Evolutionary conservation across 53 echinoderm and acorn worm species (phyloP).

Genomic region (Holothuria leucospilota): DNA sequence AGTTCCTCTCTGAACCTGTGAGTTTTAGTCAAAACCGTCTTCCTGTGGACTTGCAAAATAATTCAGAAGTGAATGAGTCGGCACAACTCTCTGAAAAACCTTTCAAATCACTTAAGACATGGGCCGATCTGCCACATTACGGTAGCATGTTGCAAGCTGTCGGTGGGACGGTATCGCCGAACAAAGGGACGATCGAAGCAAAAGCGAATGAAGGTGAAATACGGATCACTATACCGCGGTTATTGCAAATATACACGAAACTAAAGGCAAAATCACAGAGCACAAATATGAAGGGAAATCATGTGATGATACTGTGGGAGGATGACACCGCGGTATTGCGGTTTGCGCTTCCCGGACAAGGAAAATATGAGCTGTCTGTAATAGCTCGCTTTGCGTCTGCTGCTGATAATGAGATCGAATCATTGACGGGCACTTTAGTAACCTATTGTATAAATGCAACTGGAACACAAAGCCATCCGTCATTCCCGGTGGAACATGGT

Average conservation of each 20-base stretch:
- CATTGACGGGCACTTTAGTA: background rate
- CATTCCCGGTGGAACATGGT: background rate
- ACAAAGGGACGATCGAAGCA: conserved; percentile 2
- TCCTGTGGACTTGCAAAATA: background rate
- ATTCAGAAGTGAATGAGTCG: background rate
- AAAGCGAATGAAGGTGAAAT: conserved; percentile 6
- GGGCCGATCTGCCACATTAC: conserved; percentile 28
- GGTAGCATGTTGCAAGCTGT: conserved; percentile 8
- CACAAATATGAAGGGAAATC: background rate
- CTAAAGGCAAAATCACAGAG: background rate
- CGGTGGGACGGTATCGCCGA: background rate
- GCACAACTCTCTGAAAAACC: conserved; percentile 4
- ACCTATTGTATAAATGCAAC: conserved; percentile 21
- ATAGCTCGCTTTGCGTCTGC: background rate
- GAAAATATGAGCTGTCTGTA: conserved; percentile 14
- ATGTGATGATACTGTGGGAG: conserved; percentile 23
- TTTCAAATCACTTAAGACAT: conserved; percentile 20
- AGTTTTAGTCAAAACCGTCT: conserved; percentile 39
- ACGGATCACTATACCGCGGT: conserved; percentile 11
- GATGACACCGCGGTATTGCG: conserved; percentile 34
- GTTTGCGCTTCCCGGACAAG: conserved; percentile 29
- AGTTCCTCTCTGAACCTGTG: conserved; percentile 57
- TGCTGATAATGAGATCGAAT: background rate
- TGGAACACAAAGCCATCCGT: background rate
- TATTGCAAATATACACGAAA: background rate